Evolutionary conservation across 2,797 vertebrate species (phyloP).

Genomic region (Clarias platycephalus): DNA sequence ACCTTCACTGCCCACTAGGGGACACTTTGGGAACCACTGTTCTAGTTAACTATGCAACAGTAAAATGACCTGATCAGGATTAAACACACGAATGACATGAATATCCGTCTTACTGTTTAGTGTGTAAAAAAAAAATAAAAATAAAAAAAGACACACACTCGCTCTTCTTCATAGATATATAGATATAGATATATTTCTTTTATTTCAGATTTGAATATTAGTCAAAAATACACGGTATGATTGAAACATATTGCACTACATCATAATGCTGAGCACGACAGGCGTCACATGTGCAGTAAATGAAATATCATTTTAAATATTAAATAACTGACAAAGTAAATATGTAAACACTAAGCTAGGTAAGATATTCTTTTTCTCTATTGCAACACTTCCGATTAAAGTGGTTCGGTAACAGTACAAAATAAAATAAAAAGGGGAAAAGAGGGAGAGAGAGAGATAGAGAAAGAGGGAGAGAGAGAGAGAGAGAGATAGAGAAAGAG

Average conservation of each 20-base stretch:
- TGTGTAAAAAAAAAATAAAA: slow-evolving; percentile 55
- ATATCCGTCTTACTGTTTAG: slow-evolving; percentile 69
- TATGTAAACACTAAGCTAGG: slow-evolving; percentile 98
- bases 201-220: slow-evolving; percentile 95
- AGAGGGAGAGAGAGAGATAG: slow-evolving; percentile 74
- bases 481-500: slow-evolving; percentile 73
- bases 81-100: background rate
- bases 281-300: slow-evolving; percentile 94
- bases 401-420: slow-evolving; percentile 97
- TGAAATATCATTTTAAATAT: slow-evolving; percentile 99
- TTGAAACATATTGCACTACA: slow-evolving; percentile 97
- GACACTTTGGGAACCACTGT: too few species aligned
- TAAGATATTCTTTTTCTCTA: slow-evolving; percentile 84
- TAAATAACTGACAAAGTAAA: slow-evolving; percentile 98
- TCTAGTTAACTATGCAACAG: too few species aligned
- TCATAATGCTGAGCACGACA: slow-evolving; percentile 94
- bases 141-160: slow-evolving; percentile 77
- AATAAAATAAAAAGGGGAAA: slow-evolving; percentile 63
- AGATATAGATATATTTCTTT: slow-evolving; percentile 57
- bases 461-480: slow-evolving; percentile 68
- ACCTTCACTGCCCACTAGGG: too few species aligned
- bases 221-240: slow-evolving; percentile 99
- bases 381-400: slow-evolving; percentile 96
- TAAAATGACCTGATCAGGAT: too few species aligned
- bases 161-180: slow-evolving; percentile 45